Base-by-base conservation (phyloP, 2,113 vertebrate species). In the Callithrix jacchus region DNA sequence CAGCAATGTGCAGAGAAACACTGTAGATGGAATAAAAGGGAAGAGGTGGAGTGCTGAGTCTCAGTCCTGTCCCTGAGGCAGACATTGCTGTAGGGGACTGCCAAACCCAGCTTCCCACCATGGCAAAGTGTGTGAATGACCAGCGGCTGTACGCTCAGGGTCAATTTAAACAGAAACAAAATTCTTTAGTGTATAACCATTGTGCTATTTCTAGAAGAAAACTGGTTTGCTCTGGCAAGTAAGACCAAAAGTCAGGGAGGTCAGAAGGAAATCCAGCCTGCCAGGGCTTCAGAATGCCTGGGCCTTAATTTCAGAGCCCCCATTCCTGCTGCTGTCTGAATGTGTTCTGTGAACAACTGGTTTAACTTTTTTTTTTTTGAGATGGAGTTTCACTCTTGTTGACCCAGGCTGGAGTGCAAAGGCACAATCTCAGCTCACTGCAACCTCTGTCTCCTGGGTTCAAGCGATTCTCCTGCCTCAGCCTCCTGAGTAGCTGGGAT, bases 1-100 rank as follows among this genome's bases (percentile, higher is more conserved):
- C 97, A 74, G 94, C 61, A 23, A 1, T 17, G 95, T 89, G 93
- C 95, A 93, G 97, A 98, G 97, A 98, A 96, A 98, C 93, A 70
- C 87, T 64, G 37, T 0, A 42, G 88, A 95, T 95, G 88, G 45
- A 93, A 83, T 54, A 13, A 96, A 95, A 82, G 77, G 61, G 90
- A 42, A 58, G 89, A 85, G 80, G 40, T 52, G 8, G 1, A 3
- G 86, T 47, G 21, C 52, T 23, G 40, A 92, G 61, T 23, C 73
- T 18, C 11, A 18, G 71, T 73, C 27, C 14, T 0, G 2, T 45
- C 18, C 61, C 87, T 35, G 47, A 45, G 27, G 66, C 20, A 21
- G 87, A 49, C 6, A 0, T 2, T 10, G 10, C 56, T 2, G 0
- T 5, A 1, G 52, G 23, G 10, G 23, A 25, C 64, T 0, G 10